These are phyloP conservation scores for Muscidifurax raptorellus DNA, from an alignment of 1,140 invertebrate genomes.

Conservation along the genomic window DNA sequence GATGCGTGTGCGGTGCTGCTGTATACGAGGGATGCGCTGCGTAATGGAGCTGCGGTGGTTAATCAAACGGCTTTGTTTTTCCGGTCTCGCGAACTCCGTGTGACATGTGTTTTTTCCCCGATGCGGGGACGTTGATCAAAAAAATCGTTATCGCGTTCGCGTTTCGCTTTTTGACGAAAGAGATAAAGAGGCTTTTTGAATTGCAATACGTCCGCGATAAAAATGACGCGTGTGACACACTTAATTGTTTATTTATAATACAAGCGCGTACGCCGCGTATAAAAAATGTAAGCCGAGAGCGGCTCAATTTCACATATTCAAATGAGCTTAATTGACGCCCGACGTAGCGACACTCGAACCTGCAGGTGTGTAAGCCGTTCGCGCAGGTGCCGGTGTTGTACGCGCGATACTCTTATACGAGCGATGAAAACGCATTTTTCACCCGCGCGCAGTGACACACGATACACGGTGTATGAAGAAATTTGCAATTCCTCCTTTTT, in stretches of 20 bases:
- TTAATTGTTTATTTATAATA: not conserved
- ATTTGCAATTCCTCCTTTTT: conserved; percentile 32
- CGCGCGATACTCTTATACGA: conserved; percentile 3
- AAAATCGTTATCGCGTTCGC: not conserved
- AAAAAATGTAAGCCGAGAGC: not conserved
- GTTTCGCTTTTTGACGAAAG: not conserved
- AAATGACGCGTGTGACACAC: not conserved
- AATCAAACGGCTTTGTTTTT: conserved; percentile 1
- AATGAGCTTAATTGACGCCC: conserved; percentile 8
- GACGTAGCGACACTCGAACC: not conserved
- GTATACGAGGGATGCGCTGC: not conserved
- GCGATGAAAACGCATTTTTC: conserved; percentile 45
- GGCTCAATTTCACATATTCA: conserved; percentile 6
- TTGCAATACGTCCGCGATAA: not conserved
- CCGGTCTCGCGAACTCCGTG: not conserved
- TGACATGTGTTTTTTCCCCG: not conserved
- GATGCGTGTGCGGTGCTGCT: not conserved
- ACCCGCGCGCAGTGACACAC: conserved; percentile 2
- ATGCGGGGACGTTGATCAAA: not conserved
- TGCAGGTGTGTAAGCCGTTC: not conserved
- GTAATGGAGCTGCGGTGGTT: not conserved
- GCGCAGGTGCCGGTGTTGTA: conserved; percentile 37
- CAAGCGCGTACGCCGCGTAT: not conserved
- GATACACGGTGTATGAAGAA: not conserved
- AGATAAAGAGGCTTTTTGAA: not conserved